Evolutionary conservation across 2,113 vertebrate genomes (phyloP).

Genomic region (Onychorhynchus coronatus): DNA sequence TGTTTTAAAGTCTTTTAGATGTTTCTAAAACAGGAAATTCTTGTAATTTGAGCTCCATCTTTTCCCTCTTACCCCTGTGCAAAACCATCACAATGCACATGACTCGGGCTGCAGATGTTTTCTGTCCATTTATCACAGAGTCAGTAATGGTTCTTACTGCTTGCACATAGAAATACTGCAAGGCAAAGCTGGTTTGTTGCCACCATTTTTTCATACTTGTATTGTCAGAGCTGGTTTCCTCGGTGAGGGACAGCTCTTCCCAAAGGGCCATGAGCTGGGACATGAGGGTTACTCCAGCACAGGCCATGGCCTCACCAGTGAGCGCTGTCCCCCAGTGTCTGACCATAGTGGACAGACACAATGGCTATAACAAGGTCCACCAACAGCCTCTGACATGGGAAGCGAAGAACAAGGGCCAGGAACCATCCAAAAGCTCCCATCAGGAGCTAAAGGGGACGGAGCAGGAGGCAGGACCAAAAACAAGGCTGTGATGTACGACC

Average conservation of each 20-base stretch:
- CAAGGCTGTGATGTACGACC: accelerated
- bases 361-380: not conserved
- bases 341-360: not conserved
- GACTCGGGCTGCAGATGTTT: not conserved
- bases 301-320: accelerated
- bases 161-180: not conserved
- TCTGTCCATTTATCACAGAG: not conserved
- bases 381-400: too few species aligned
- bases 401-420: not conserved
- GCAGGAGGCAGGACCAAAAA: not conserved
- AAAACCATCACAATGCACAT: not conserved
- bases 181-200: not conserved
- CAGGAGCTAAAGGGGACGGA: not conserved
- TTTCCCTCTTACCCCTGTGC: not conserved
- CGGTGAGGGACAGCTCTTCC: not conserved
- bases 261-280: not conserved
- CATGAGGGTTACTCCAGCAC: not conserved
- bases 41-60: not conserved
- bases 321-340: not conserved
- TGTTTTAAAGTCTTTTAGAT: not conserved
- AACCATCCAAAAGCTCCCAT: accelerated
- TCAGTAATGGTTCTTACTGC: not conserved
- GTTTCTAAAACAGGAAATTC: not conserved
- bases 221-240: not conserved
- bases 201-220: not conserved